Evolutionary conservation across 2,113 vertebrate species (phyloP).

Genomic region (Neodontobutis hainanensis): DNA sequence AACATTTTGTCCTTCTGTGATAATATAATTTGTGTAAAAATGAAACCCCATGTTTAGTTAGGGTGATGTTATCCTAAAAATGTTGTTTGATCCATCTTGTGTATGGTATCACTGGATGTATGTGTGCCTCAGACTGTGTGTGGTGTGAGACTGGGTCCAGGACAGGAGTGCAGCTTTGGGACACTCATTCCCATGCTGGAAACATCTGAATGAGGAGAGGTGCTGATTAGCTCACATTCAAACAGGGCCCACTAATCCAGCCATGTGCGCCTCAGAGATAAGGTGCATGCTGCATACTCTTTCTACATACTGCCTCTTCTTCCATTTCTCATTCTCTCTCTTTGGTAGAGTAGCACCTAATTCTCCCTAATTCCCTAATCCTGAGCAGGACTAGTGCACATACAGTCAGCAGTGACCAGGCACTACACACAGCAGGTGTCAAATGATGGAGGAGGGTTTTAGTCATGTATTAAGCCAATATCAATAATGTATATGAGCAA

Average conservation of each 20-base stretch:
- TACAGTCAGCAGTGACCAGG: constrained; percentile 54
- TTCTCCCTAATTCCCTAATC: constrained; percentile 74
- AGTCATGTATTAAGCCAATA: constrained; percentile 31
- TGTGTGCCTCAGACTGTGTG: constrained; percentile 6
- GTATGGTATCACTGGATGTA: constrained; percentile 19
- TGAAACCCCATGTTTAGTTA: constrained; percentile 1
- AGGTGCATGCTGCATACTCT: constrained; percentile 69
- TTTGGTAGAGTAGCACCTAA: constrained; percentile 67
- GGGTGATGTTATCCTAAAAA: constrained; percentile 8
- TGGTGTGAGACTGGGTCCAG: constrained; percentile 36
- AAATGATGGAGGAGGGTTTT: background rate
- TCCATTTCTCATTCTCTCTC: constrained; percentile 33
- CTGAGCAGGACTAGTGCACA: constrained; percentile 59
- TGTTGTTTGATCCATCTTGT: constrained; percentile 30
- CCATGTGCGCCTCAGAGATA: constrained; percentile 75
- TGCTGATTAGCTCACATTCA: constrained; percentile 61
- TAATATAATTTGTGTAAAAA: background rate
- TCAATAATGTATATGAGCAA: constrained; percentile 24
- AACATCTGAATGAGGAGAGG: constrained; percentile 58
- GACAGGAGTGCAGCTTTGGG: constrained; percentile 57
- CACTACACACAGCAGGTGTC: constrained; percentile 27
- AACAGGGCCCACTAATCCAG: constrained; percentile 70
- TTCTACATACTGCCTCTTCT: constrained; percentile 47
- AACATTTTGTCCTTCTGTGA: no score
- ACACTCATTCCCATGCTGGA: constrained; percentile 57